Conservation (phyloP, 1,140 invertebrate species). For the Oncopeltus fasciatus region DNA sequence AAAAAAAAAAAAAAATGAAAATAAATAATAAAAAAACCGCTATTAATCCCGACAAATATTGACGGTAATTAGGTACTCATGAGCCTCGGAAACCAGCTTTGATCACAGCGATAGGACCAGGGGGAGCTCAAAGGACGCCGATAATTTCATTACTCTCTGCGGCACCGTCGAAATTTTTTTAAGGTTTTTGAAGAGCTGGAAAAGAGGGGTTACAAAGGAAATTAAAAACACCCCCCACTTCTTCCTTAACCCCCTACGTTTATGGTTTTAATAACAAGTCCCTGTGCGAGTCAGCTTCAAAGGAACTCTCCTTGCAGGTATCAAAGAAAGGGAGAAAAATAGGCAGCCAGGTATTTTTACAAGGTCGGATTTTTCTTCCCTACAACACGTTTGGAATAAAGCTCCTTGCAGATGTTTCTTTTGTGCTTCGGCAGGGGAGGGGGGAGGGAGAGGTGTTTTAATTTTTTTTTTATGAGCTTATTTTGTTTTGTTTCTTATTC, state of each 20-base stretch:
- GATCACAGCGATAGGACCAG: background rate
- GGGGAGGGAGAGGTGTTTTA: too few species aligned
- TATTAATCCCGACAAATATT: background rate
- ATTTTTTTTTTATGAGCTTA: too few species aligned
- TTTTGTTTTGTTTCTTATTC: too few species aligned
- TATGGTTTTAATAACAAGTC: slow-evolving; percentile 11
- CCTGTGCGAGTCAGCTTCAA: background rate
- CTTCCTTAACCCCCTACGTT: slow-evolving; percentile 1
- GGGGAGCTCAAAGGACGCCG: background rate
- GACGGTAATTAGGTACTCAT: background rate
- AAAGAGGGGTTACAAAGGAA: slow-evolving; percentile 16
- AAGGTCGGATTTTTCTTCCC: background rate
- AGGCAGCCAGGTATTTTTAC: background rate
- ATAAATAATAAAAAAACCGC: background rate
- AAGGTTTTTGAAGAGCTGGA: too few species aligned
- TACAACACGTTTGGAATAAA: too few species aligned
- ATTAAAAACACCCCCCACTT: slow-evolving; percentile 11
- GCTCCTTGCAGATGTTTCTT: background rate
- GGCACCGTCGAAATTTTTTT: background rate
- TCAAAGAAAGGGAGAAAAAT: background rate
- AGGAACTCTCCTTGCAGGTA: slow-evolving; percentile 2
- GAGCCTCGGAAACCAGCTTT: background rate
- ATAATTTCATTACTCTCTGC: background rate
- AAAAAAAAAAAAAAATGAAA: background rate
- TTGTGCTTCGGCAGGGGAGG: too few species aligned